A percentile compares a stretch with the other conserved stretches of the same genome.
Conservation (phyloP, 2,797 vertebrate genomes). For the Hybognathus amarus region DNA sequence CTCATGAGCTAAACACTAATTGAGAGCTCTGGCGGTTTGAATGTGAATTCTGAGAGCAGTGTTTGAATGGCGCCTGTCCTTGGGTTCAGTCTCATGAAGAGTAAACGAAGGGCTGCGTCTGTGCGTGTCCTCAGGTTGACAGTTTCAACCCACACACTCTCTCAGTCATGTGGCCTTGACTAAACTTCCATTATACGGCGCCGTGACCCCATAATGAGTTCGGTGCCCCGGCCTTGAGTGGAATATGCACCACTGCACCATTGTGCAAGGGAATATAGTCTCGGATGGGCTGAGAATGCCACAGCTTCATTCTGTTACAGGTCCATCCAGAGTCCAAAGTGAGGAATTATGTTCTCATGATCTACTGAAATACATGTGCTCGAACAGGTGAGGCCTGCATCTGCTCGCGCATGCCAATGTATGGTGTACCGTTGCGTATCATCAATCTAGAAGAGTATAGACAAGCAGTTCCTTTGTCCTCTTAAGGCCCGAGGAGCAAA, state of each 20-base stretch:
- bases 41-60: conserved; percentile 70
- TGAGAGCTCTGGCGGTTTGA: conserved; percentile 74
- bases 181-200: conserved; percentile 51
- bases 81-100: conserved; percentile 71
- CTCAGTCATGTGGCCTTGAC: conserved; percentile 54
- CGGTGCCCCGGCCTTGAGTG: conserved; percentile 59
- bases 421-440: neutral
- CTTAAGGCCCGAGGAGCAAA: conserved; percentile 8
- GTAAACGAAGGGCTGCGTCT: conserved; percentile 68
- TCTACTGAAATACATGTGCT: conserved; percentile 9
- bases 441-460: conserved; percentile 4
- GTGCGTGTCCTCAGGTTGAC: conserved; percentile 50
- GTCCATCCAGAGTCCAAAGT: conserved; percentile 26
- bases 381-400: conserved; percentile 6
- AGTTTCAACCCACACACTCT: conserved; percentile 60
- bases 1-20: conserved; percentile 80
- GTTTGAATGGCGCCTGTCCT: conserved; percentile 74
- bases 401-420: neutral
- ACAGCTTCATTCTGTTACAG: conserved; percentile 28
- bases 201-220: conserved; percentile 61
- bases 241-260: conserved; percentile 55
- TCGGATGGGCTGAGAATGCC: conserved; percentile 47
- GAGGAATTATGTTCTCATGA: conserved; percentile 23
- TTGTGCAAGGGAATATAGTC: conserved; percentile 34
- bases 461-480: conserved; percentile 16